Conservation (phyloP, 2,888 invertebrate species). For the Hymenopus coronatus region DNA sequence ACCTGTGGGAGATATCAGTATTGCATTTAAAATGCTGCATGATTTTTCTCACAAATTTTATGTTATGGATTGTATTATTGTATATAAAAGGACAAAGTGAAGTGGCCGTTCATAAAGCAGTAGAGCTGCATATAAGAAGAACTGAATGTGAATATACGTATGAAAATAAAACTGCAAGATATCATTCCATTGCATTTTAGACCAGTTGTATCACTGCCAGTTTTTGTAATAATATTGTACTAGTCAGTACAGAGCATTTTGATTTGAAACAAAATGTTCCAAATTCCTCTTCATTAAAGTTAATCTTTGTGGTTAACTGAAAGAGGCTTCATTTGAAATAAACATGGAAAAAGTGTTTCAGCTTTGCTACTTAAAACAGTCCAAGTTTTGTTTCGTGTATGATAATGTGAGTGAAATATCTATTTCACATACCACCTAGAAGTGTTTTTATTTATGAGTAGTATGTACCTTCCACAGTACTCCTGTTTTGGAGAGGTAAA, state of each 20-base stretch:
- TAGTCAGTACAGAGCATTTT: conserved; percentile 27
- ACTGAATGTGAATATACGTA: conserved; percentile 20
- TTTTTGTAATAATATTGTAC: conserved; percentile 28
- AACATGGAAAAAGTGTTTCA: neutral
- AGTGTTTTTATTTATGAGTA: neutral
- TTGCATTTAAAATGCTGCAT: conserved; percentile 20
- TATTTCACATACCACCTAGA: neutral
- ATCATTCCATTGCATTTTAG: conserved; percentile 31
- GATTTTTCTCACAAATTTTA: neutral
- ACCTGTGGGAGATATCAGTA: neutral
- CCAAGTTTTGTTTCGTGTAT: neutral
- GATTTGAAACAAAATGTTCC: neutral
- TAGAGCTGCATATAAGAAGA: neutral
- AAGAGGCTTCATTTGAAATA: neutral
- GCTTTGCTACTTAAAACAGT: neutral
- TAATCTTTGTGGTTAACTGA: neutral
- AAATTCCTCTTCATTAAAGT: neutral
- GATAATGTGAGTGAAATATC: neutral
- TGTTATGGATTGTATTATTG: neutral
- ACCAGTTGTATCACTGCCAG: conserved; percentile 32
- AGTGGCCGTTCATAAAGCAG: neutral
- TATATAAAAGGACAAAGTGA: neutral
- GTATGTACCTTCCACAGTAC: neutral
- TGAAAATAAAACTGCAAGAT: conserved; percentile 13
- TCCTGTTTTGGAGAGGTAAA: neutral